Conservation (phyloP, 2,888 invertebrate genomes). For the Cheilosia vernalis region DNA sequence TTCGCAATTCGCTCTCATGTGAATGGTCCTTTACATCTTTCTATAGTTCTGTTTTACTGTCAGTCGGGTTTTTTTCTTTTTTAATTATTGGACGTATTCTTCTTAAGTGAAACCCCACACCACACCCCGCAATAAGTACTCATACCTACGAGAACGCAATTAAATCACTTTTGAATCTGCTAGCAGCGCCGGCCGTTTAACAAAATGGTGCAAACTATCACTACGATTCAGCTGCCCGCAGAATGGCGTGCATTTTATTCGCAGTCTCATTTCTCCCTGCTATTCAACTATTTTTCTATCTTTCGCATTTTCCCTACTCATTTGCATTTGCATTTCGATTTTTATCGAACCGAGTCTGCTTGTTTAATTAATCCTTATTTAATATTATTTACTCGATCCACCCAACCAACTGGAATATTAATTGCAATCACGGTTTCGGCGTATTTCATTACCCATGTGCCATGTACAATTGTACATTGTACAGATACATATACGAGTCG, state of each 20-base stretch:
- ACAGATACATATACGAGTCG: no score
- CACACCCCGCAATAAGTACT: no score
- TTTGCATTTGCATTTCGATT: constrained; percentile 29
- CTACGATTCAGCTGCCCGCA: not conserved
- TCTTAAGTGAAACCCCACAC: no score
- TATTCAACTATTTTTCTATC: not conserved
- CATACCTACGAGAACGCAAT: no score
- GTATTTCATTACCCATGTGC: constrained; percentile 21
- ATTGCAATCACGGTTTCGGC: constrained; percentile 31
- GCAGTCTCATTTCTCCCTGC: not conserved
- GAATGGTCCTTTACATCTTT: no score
- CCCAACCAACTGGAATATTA: constrained; percentile 46
- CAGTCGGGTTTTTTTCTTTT: no score
- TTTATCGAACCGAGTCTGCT: constrained; percentile 51
- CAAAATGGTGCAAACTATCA: not conserved
- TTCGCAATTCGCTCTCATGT: no score
- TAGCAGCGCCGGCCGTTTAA: not conserved
- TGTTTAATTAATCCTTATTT: constrained; percentile 72
- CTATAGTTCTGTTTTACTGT: no score
- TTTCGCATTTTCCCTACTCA: not conserved
- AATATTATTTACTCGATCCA: constrained; percentile 54
- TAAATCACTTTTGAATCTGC: not conserved
- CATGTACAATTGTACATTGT: no score
- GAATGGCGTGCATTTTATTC: not conserved
- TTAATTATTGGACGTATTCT: no score